These are phyloP conservation scores for Struthio camelus DNA, from an alignment of 2,113 vertebrate genomes.

Conservation along the genomic window DNA sequence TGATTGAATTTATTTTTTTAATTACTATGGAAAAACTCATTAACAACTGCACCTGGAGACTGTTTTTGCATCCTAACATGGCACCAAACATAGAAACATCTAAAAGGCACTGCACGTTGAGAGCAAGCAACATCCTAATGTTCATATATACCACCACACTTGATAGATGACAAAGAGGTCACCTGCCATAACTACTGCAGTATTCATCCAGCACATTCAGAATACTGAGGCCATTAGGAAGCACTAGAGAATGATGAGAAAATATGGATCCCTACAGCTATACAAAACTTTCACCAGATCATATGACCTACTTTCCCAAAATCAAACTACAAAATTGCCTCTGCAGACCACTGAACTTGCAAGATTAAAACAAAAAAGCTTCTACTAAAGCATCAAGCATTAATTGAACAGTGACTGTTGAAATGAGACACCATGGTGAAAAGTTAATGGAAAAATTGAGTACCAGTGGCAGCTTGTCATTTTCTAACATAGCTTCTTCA, in stretches of 20 bases:
- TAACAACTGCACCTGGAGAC: neutral
- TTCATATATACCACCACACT: neutral
- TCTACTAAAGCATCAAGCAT: neutral
- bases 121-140: neutral
- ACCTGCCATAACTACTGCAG: neutral
- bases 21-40: neutral
- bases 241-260: neutral
- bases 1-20: neutral
- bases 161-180: neutral
- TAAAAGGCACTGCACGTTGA: neutral
- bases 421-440: neutral
- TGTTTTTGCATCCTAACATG: neutral
- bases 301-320: neutral
- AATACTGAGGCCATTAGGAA: neutral
- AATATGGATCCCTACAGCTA: neutral
- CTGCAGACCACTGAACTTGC: neutral
- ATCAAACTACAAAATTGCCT: neutral
- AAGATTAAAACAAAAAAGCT: neutral
- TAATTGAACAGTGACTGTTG: neutral
- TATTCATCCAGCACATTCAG: neutral
- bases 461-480: neutral
- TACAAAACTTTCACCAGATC: neutral
- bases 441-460: neutral
- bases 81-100: neutral
- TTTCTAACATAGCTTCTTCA: neutral